Base-by-base conservation (phyloP, 2,888 invertebrate species). In the Eupithecia tripunctaria region DNA sequence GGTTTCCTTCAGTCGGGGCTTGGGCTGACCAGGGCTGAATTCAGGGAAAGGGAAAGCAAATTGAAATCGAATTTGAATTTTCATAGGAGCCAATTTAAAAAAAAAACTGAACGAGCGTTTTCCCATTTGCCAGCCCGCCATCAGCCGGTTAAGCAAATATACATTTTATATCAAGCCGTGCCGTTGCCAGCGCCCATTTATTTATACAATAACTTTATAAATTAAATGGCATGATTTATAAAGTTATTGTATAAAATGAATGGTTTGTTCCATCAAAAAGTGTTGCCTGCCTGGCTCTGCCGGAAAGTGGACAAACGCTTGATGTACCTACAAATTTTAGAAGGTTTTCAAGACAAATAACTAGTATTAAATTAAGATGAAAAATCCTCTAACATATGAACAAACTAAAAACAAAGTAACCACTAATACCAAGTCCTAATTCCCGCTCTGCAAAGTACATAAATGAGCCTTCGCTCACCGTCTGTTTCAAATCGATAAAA, bases 401-500 rank as follows among this genome's bases (percentile, higher is more conserved):
- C 12, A 8, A 36, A 36, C 36, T 36, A 36, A 36, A 10, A 12
- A 38, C 5, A 41, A 41, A 41, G 18, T 41, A 47, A 47, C 8
- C 47, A 18, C 47, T 1, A 6, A 51, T 47, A 12, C 56, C 41
- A 27, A 8, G 41, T 36, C 32, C 66, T 51, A 14, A 67, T 27
- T 68, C 41, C 56, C n/a, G 0, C 72, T 7, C 74, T 75, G 71
- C 10, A 77, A 73, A 76, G 78, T 80, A 79, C 80, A 79, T 80
- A 80, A 80, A 76, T 70, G 74, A 78, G 73, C 76, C 83, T 85
- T 84, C 67, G 67, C 76, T 83, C 83, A 83, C 84, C 83, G 79
- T 78, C 77, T 76, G 76, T 79, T 83, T 80, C 80, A 76, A 79
- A 77, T 80, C 80, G 84, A 86, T 87, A 88, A 85, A 85, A 84